Evolutionary conservation across 1,140 invertebrate genomes (phyloP), one percentile per base, ranked within the genome.

Genomic region (Vanessa atalanta): DNA sequence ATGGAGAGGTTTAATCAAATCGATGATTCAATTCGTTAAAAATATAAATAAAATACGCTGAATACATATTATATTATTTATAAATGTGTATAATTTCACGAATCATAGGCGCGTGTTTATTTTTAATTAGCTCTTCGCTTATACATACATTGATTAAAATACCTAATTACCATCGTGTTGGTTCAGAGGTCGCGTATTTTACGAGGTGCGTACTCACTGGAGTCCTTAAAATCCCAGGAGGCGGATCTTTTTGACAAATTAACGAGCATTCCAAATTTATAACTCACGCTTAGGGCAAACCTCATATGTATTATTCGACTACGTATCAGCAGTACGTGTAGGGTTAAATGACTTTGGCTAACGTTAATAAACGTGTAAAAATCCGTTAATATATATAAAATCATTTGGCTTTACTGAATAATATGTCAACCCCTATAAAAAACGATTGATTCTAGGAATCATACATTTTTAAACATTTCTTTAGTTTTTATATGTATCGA

Each of bases 161-260:
- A 67, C 4, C 48, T 51, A 67, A 67, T 67, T 67, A 67, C 23
- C 50, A 37, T 3, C 9, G 23, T 60, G 8, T 51, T 51, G 13
- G 14, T 51, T 51, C 48, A 51, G 20, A 23, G 55, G 23, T 23
- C 20, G 26, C 55, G 55, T 60, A 55, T 68, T 55, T 68, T 50
- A 14, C n/a, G 26, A 68, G 53, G 65, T 68, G 23, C 14, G 23
- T 26, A 14, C 23, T 26, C 53, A 11, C 65, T 15, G 15, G 65
- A 16, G 12, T 55, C 50, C 51, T 68, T 16, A 68, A 14, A 57
- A 16, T 12, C 51, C 65, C 51, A 37, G 6, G 50, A 65, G 50
- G 11, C 55, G 55, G 48, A 68, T 23, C 65, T 37, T 55, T 68
- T 55, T 68, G 65, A 43, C 65, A 55, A 68, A 68, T 68, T 55